Conservation (phyloP, 2,797 vertebrate species). For the Siniperca obscura region DNA sequence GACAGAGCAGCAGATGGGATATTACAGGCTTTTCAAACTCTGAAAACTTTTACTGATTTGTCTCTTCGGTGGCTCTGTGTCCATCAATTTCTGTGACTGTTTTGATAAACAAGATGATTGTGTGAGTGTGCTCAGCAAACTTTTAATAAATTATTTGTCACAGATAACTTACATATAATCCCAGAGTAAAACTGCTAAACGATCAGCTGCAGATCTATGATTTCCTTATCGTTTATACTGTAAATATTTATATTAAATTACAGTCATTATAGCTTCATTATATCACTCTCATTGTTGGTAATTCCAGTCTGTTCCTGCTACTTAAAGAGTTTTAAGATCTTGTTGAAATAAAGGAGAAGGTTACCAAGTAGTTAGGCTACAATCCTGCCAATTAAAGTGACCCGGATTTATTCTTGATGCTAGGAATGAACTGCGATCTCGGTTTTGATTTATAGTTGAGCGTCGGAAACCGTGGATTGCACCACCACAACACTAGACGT, state of each 20-base stretch:
- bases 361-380: too few species aligned
- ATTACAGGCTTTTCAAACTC: not conserved
- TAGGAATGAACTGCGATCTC: too few species aligned
- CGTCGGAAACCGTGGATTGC: too few species aligned
- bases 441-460: too few species aligned
- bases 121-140: not conserved
- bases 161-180: not conserved
- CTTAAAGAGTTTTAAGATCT: not conserved
- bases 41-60: not conserved
- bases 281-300: not conserved
- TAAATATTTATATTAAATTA: not conserved
- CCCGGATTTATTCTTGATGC: too few species aligned
- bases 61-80: not conserved
- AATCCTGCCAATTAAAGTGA: too few species aligned
- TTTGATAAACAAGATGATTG: not conserved
- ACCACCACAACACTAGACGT: too few species aligned
- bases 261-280: not conserved
- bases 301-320: not conserved
- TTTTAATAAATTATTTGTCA: too few species aligned
- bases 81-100: not conserved
- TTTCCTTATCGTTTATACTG: not conserved
- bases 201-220: not conserved
- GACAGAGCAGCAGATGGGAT: slow-evolving; percentile 26
- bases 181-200: too few species aligned
- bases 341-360: not conserved